A percentile compares a stretch with the other conserved stretches of the same genome.
Evolutionary conservation across 2,888 invertebrate species (phyloP).

Genomic region (Latrodectus elegans): DNA sequence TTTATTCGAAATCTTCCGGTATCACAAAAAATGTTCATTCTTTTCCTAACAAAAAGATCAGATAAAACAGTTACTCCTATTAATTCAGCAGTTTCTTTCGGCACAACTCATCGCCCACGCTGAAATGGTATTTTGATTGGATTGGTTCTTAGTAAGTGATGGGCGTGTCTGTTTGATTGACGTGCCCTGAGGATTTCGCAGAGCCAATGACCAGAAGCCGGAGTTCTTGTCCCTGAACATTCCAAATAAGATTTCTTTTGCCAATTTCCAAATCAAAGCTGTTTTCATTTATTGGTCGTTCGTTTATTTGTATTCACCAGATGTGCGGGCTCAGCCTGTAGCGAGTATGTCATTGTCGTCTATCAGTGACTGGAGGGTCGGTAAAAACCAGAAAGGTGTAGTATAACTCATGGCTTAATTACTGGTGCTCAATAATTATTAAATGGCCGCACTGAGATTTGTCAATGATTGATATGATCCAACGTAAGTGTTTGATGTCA

Average conservation of each 20-base stretch:
- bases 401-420: conserved; percentile 46
- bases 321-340: conserved; percentile 11
- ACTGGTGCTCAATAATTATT: conserved; percentile 32
- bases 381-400: conserved; percentile 33
- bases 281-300: conserved; percentile 14
- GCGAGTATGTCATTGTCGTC: conserved; percentile 47
- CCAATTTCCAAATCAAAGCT: background rate
- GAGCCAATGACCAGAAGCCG: conserved; percentile 69
- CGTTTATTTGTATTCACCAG: conserved; percentile 46
- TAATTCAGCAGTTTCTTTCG: background rate
- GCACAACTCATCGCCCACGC: conserved; percentile 52
- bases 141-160: conserved; percentile 57
- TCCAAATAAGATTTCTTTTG: conserved; percentile 46
- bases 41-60: background rate
- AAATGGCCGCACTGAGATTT: conserved; percentile 15
- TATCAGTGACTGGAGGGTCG: background rate
- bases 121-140: conserved; percentile 31
- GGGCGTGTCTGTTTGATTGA: conserved; percentile 55
- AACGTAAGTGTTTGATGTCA: background rate
- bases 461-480: background rate
- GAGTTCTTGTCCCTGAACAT: conserved; percentile 50
- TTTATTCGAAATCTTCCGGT: background rate
- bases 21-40: background rate
- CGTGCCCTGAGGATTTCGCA: conserved; percentile 34
- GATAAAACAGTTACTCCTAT: conserved; percentile 13